Base-by-base conservation (phyloP, 2,888 invertebrate species). In the Stenodema calcarata region DNA sequence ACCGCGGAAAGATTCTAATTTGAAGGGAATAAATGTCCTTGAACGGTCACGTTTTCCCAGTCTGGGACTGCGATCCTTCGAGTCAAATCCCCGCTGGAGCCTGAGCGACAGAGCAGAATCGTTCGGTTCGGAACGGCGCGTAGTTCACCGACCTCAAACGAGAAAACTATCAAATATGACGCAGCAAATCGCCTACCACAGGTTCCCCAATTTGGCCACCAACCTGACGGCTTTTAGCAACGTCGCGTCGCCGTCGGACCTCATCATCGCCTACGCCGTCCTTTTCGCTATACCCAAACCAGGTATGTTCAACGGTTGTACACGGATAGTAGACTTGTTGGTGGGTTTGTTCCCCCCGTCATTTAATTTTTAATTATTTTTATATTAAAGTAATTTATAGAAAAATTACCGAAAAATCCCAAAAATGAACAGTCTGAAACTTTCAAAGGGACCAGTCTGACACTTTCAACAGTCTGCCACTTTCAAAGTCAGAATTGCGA, bases 261-360 rank as follows among this genome's bases (percentile, higher is more conserved):
- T 82, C 18, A 54, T 82, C 69, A 82, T 82, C 62, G 82, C 82
- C n/a, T 82, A 82, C 27, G 35, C 69, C n/a, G 82, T 82, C 18
- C 42, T 82, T 14, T 82, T 62, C 82, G 69, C 27, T 18, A 35
- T 82, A n/a, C 82, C 82, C 14, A 82, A 42, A 69, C 82, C 82
- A 62, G 82, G 82, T 82, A 18, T 41, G 23, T 41, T n/a, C n/a
- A n/a, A n/a, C n/a, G n/a, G n/a, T n/a, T n/a, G n/a, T n/a, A n/a
- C n/a, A n/a, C n/a, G n/a, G n/a, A n/a, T n/a, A n/a, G n/a, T n/a
- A n/a, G n/a, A n/a, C n/a, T n/a, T n/a, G n/a, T n/a, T n/a, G n/a
- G n/a, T n/a, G n/a, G n/a, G n/a, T n/a, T n/a, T n/a, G n/a, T n/a
- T n/a, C n/a, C n/a, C n/a, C n/a, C n/a, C n/a, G n/a, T n/a, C n/a